These are phyloP conservation scores for Synergus itoensis DNA, from an alignment of 2,888 invertebrate species.

Conservation along the genomic window DNA sequence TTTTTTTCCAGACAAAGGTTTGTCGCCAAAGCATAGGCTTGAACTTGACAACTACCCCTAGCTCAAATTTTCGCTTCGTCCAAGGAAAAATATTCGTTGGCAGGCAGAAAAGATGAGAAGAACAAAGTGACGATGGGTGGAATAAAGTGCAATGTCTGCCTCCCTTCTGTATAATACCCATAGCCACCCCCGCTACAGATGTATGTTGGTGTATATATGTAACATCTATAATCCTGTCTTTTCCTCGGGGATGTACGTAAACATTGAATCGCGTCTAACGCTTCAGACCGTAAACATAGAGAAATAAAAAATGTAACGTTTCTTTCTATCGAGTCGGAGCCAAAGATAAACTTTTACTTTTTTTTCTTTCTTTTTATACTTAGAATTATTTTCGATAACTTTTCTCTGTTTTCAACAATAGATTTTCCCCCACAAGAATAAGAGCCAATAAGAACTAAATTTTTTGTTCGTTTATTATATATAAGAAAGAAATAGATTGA, in stretches of 20 bases:
- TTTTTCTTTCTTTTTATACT: background rate
- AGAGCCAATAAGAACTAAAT: background rate
- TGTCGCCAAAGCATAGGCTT: background rate
- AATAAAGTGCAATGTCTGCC: conserved; percentile 35
- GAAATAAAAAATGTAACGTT: conserved; percentile 24
- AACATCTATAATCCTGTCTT: background rate
- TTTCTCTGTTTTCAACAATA: background rate
- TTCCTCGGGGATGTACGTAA: conserved; percentile 18
- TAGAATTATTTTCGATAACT: background rate
- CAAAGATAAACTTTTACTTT: background rate
- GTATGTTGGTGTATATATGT: background rate
- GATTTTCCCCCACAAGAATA: background rate
- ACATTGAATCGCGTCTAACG: background rate
- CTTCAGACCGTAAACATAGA: conserved; percentile 37
- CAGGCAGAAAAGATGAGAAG: background rate
- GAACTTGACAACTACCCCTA: background rate
- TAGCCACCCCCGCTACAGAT: background rate
- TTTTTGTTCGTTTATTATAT: background rate
- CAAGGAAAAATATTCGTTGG: background rate
- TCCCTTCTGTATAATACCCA: background rate
- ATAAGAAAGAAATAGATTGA: too few relatives aligned
- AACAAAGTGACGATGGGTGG: conserved; percentile 31
- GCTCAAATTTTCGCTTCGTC: background rate
- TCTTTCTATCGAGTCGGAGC: background rate
- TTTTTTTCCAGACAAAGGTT: background rate